Base-by-base conservation (phyloP, 2,113 vertebrate species). In the Fregetta grallaria region DNA sequence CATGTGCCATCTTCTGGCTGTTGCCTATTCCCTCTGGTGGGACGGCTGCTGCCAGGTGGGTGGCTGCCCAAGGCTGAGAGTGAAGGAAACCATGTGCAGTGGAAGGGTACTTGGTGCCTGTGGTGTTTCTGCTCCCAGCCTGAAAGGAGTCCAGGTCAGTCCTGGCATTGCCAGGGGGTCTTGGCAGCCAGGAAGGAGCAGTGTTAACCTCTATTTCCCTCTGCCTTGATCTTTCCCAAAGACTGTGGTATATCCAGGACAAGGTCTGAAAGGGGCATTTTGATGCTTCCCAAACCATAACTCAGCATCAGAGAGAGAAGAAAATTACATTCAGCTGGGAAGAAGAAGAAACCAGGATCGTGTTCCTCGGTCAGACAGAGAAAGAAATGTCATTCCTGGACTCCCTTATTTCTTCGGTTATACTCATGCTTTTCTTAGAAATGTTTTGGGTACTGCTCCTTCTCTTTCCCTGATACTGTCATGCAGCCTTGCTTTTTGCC, bases 1-100 rank as follows among this genome's bases (percentile, higher is more conserved):
- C 17, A 2, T 4, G 26, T 56, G 23, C 15, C 56, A 8, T 27
- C 38, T 52, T 29, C 55, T 34, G 59, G 22, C 23, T 88, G 68
- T 62, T 10, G 23, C 21, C 56, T 40, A 0, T 50, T 93, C 38
- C 18, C 63, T 61, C 15, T 13, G 22, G 34, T 56, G 52, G 72
- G 47, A 20, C 0, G 2, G 56, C 15, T 18, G n/a, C 55, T 65
- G 27, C 34, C 3, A 6, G 42, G 10, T 2, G 4, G 22, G 73
- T 0, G 2, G 44, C 36, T 76, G 50, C 49, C 11, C 2, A 1
- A 22, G 26, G 13, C 15, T 65, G 79, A 36, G 61, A 25, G 17
- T 29, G 90, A 66, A 73, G 90, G 85, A 49, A 72, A 22, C 8
- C 58, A 47, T 13, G 4, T 14, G 22, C 0, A 0, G 23, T 30